A percentile compares a stretch with the other conserved stretches of the same genome.
These are phyloP conservation scores for Microchirus variegatus DNA, from an alignment of 2,797 vertebrate genomes.

Conservation along the genomic window DNA sequence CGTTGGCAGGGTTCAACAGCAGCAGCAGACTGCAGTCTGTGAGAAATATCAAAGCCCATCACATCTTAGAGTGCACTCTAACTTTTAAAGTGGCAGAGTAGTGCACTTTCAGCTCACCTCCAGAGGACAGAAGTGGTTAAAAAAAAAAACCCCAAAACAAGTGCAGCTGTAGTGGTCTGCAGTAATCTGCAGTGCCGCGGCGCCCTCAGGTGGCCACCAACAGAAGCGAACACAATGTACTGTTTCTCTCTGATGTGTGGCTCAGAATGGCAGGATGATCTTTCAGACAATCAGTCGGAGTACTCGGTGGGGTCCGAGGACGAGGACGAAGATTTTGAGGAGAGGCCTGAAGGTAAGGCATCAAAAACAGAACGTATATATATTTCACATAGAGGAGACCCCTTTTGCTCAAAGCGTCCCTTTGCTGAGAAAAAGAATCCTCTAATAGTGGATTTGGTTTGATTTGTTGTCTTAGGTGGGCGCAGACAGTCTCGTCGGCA, in stretches of 20 bases:
- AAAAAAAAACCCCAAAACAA: slow-evolving; percentile 35
- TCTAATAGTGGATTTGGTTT: background rate
- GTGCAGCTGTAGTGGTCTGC: slow-evolving; percentile 65
- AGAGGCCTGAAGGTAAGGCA: slow-evolving; percentile 90
- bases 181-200: slow-evolving; percentile 75
- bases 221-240: slow-evolving; percentile 77
- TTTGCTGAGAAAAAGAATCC: no score
- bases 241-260: slow-evolving; percentile 81
- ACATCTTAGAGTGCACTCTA: slow-evolving; percentile 47
- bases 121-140: slow-evolving; percentile 31
- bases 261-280: slow-evolving; percentile 97
- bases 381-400: background rate
- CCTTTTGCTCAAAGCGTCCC: no score
- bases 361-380: background rate
- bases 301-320: slow-evolving; percentile 99
- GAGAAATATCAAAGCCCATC: slow-evolving; percentile 13
- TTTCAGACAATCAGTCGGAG: slow-evolving; percentile 99
- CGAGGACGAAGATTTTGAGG: slow-evolving; percentile 99
- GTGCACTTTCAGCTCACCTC: slow-evolving; percentile 39
- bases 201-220: slow-evolving; percentile 73
- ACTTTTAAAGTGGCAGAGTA: slow-evolving; percentile 30
- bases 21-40: background rate
- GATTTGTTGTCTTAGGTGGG: slow-evolving; percentile 83
- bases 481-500: slow-evolving; percentile 94
- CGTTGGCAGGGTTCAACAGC: no score